Evolutionary conservation across 2,888 invertebrate species (phyloP).

Genomic region (Nomada fabriciana): DNA sequence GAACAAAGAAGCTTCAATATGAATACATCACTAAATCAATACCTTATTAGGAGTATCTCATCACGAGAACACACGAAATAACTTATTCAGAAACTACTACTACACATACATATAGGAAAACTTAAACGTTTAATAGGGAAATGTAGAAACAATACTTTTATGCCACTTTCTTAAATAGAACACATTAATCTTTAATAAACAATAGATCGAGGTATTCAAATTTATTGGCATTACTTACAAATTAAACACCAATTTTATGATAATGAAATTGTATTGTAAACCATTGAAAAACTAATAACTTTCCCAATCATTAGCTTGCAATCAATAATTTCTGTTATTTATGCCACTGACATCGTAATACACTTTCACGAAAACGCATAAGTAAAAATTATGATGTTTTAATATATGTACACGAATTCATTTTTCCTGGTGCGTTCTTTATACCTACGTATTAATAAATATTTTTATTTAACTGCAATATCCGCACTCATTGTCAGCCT

Average conservation of each 20-base stretch:
- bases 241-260: no score
- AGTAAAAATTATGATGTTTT: conserved; percentile 1
- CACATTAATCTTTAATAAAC: background rate
- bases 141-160: background rate
- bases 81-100: conserved; percentile 20
- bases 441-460: conserved; percentile 17
- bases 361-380: background rate
- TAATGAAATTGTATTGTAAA: background rate
- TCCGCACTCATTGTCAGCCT: background rate
- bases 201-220: background rate
- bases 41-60: conserved; percentile 10
- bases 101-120: background rate
- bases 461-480: conserved; percentile 32
- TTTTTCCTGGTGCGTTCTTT: background rate
- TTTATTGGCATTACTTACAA: background rate
- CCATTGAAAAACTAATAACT: background rate
- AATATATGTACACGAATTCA: conserved; percentile 1
- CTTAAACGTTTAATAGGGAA: conserved; percentile 10
- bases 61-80: background rate
- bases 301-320: background rate
- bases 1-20: conserved; percentile 11
- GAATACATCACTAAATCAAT: conserved; percentile 4
- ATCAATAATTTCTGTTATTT: background rate
- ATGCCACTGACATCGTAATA: background rate
- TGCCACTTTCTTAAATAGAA: background rate